Evolutionary conservation across 2,797 vertebrate genomes (phyloP), one percentile per base, ranked within the genome.

Genomic region (Semotilus atromaculatus): DNA sequence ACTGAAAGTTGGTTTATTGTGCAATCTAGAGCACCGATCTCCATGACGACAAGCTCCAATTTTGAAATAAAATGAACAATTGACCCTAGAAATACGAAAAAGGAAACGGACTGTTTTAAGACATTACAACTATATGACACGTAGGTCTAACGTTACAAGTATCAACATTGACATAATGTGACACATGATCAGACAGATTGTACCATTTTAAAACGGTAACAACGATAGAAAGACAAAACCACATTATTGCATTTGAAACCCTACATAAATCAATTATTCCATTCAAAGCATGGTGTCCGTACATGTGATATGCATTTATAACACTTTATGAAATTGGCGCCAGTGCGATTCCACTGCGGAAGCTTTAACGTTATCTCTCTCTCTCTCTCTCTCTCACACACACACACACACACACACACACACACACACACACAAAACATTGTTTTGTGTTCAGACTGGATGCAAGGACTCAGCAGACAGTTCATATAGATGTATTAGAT

Each of bases 1-100:
- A 93, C 98, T 99, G 95, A 99, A 99, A 86, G 97, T 99, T 84
- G 98, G 98, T 94, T 98, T 99, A 94, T 98, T 99, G 94, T 99
- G 98, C 94, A 99, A 96, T 90, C 98, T 96, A 86, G 97, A 99
- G 93, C 97, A 99, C 90, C 97, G 96, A 92, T 99, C 98, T 91
- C 98, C 98, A 97, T 98, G 97, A 93, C 98, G 96, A 93, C 97
- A 99, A 40, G 98, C 97, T 93, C 97, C 97, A 4, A 99, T 99
- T 96, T 99, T 98, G 93, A 99, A 99, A 95, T 99, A 99, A 94
- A 99, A 99, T 7, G 98, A 99, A 92, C 98, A 98, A 92, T 99
- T 99, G 94, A 99, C 97, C 95, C 97, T 97, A 93, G 55, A 92
- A 94, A 21, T 48, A 23, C 23, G 31, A 45, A 40, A 84, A 45